phyloP scores from a whole-genome alignment of 2,113 vertebrate genomes.

The Rhizomys pruinosus region DNA sequence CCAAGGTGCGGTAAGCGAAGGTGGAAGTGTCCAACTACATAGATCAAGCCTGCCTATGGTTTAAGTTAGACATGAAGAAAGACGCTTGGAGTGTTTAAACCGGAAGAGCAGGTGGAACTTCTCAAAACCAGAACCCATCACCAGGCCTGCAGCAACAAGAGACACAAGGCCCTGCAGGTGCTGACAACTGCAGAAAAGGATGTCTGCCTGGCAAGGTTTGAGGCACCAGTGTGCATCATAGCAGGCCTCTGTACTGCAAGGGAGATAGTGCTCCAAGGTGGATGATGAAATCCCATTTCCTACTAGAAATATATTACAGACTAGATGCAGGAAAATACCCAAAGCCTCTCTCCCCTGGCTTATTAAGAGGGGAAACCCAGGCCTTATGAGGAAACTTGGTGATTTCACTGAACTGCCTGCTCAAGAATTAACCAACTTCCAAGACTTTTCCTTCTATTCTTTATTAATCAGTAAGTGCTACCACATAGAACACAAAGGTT shows the following conservation, averaged over 20 bases:
- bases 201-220: background rate
- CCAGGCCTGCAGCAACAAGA: too few relatives aligned
- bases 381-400: background rate
- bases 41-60: background rate
- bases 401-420: background rate
- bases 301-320: background rate
- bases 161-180: background rate
- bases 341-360: background rate
- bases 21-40: background rate
- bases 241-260: background rate
- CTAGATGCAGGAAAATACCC: background rate
- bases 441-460: background rate
- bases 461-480: background rate
- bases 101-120: background rate
- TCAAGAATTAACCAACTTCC: background rate
- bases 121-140: background rate
- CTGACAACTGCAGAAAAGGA: background rate
- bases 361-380: background rate
- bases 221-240: background rate
- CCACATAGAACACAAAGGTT: background rate
- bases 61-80: constrained; percentile 3
- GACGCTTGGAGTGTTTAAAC: constrained; percentile 4
- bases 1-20: background rate
- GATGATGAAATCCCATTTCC: background rate
- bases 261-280: background rate